Conservation (phyloP, 2,888 invertebrate genomes). For the Charanyca ferruginea region DNA sequence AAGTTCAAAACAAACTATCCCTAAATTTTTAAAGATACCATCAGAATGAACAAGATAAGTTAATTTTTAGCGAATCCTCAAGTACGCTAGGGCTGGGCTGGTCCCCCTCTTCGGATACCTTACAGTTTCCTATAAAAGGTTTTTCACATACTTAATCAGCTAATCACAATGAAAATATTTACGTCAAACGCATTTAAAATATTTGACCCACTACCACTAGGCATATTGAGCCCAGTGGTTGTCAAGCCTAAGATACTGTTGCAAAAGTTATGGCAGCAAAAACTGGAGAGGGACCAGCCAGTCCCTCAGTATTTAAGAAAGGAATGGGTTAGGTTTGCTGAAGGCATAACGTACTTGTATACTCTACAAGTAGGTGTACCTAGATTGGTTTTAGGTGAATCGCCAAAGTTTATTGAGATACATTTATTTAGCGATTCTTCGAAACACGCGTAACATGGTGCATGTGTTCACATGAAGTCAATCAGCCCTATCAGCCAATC, state of each 20-base stretch:
- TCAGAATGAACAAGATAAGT: background rate
- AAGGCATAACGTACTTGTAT: too few species aligned
- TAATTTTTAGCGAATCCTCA: background rate
- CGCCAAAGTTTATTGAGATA: constrained; percentile 53
- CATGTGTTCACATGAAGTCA: constrained; percentile 65
- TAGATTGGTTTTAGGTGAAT: constrained; percentile 53
- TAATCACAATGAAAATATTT: background rate
- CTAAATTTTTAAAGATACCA: background rate
- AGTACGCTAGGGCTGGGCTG: constrained; percentile 1
- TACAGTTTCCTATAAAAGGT: constrained; percentile 51
- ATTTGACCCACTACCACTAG: constrained; percentile 7
- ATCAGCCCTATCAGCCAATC: too few species aligned
- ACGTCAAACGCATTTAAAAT: constrained; percentile 7
- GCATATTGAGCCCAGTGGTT: constrained; percentile 1
- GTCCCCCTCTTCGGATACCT: constrained; percentile 8
- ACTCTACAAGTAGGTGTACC: constrained; percentile 53
- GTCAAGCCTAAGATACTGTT: too few species aligned
- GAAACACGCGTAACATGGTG: constrained; percentile 59
- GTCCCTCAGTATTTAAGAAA: constrained; percentile 48
- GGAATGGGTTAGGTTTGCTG: constrained; percentile 52
- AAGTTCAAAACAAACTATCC: too few species aligned
- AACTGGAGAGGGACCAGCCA: constrained; percentile 61
- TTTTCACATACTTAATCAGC: too few species aligned
- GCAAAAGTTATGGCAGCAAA: constrained; percentile 31
- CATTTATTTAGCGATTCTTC: constrained; percentile 68